These are phyloP conservation scores for Solenodon paradoxus DNA, from an alignment of 2,113 vertebrate species.

Conservation along the genomic window DNA sequence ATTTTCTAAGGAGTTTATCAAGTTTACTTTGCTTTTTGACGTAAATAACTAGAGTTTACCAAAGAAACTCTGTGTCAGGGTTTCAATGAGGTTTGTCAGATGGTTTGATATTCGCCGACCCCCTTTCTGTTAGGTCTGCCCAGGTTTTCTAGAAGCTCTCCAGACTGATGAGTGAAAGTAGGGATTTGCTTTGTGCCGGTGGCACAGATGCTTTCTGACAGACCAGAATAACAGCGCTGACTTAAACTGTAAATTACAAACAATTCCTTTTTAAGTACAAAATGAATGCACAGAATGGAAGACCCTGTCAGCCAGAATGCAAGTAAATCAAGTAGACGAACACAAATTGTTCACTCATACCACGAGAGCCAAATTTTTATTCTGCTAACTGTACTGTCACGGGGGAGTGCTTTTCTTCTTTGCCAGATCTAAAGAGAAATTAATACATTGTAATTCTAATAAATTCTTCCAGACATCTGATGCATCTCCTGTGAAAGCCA, in stretches of 20 bases:
- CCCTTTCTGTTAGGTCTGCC: neutral
- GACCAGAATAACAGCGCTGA: constrained; percentile 72
- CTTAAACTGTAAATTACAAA: constrained; percentile 81
- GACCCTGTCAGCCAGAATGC: constrained; percentile 75
- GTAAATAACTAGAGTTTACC: constrained; percentile 22
- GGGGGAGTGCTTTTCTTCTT: constrained; percentile 65
- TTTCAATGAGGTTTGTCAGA: neutral
- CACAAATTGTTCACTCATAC: constrained; percentile 77
- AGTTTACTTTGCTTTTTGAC: constrained; percentile 53
- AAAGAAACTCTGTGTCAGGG: neutral
- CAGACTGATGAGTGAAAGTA: constrained; percentile 12
- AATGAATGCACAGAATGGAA: constrained; percentile 73
- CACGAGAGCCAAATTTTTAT: constrained; percentile 74
- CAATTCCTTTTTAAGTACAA: constrained; percentile 78
- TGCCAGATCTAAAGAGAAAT: constrained; percentile 65
- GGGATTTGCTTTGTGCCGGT: constrained; percentile 44
- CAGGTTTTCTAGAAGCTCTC: constrained; percentile 8
- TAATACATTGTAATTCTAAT: constrained; percentile 62
- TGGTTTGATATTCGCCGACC: neutral
- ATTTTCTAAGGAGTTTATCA: constrained; percentile 46
- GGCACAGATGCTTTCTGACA: constrained; percentile 79
- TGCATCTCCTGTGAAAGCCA: neutral
- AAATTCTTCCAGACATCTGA: constrained; percentile 28
- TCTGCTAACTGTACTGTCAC: constrained; percentile 59
- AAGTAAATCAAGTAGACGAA: constrained; percentile 78